Base-by-base conservation (phyloP, 2,113 vertebrate species). In the Loxodonta africana region DNA sequence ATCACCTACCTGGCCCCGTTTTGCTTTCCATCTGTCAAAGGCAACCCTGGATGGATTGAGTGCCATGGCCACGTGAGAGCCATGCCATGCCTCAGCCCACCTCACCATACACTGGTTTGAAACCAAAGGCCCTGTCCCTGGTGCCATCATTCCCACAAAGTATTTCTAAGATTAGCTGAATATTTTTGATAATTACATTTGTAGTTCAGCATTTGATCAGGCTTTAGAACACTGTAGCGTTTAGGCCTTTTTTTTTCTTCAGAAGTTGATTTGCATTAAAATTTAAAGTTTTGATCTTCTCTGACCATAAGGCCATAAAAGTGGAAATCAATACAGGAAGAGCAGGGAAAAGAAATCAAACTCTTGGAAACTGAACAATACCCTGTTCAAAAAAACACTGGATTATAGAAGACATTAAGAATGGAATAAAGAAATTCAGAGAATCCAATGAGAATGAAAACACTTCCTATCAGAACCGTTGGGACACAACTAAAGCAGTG, bases 191-290 rank as follows among this genome's bases (percentile, higher is more conserved):
- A 94, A 94, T 96, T 94, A 90, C 41, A 67, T 93, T 88, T 53
- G 88, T 88, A 88, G 76, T 96, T 97, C 86, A 93, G 88, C 74
- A 63, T 74, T 44, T 33, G 83, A 97, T 57, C 91, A 94, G 91
- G 80, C 95, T 96, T 95, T 95, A 94, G 95, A 62, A 80, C 94
- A 96, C 93, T 95, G 83, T 95, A 62, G 89, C 96, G 97, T 95
- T 96, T 91, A 95, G 57, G 69, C 51, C 48, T n/a, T 71, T 83
- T 77, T 48, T 94, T 71, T 46, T 80, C 44, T 26, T 77, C 73
- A 92, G 74, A 96, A 93, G 93, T 90, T 87, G 78, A 95, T 98
- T 97, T 96, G 97, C 97, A 97, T 97, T 96, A 94, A 96, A 97
- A 97, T 95, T 92, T 88, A 84, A 74, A 95, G 86, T 63, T 97